Evolutionary conservation across 1,140 invertebrate genomes (phyloP), one percentile per base, ranked within the genome.

Genomic region (Scaptodrosophila lebanonensis): DNA sequence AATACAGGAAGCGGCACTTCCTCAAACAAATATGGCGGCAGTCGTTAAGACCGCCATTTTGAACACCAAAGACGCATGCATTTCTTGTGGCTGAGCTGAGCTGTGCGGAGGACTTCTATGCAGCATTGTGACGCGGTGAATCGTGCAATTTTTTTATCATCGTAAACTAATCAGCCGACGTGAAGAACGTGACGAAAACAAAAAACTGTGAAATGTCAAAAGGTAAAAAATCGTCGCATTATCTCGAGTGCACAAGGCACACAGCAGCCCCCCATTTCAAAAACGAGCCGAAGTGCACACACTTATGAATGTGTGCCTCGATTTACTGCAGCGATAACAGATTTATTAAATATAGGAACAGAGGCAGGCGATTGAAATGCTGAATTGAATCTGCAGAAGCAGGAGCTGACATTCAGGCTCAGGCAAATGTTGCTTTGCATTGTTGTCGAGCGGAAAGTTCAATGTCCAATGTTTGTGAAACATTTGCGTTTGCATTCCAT

Each of bases 41-140:
- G 49, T 40, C 49, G 56, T 42, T 20, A 27, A 39, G 45, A 54
- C 56, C 51, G 54, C 51, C 67, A 77, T 71, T 73, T 69, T 82
- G 63, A 75, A 57, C 65, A 82, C 63, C 60, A 72, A 52, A 63
- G 59, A 58, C 54, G 67, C 70, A 70, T 82, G 75, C 75, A 82
- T 75, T 82, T 82, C 75, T 64, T 72, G 57, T 30, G 42, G 17
- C 32, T 59, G 45, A 15, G 33, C 52, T 12, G 11, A 45, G 32
- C 18, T 33, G 12, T 51, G 50, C 52, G 35, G 29, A 15, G 33
- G 43, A 15, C 15, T 9, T 35, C 12, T 56, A 39, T 42, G 49
- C 1, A 53, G 7, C 52, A 20, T 13, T 16, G 12, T 30, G 27
- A 35, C 36, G 44, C 25, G 25, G 43, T 50, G 32, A 33, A 63